Evolutionary conservation across 2,797 vertebrate species (phyloP).

Genomic region (Sciurus vulgaris): DNA sequence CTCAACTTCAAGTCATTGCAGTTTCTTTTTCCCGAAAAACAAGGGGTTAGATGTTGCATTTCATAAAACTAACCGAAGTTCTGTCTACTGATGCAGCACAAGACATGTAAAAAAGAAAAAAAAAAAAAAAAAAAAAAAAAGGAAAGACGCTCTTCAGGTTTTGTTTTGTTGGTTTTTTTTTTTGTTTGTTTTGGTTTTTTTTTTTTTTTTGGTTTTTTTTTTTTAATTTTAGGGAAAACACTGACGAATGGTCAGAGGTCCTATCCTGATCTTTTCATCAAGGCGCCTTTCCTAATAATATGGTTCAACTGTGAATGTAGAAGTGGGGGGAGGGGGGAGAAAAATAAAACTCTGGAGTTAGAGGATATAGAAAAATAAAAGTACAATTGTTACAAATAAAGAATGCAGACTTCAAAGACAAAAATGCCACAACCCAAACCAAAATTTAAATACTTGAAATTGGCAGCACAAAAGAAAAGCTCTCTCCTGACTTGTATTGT

Average conservation of each 20-base stretch:
- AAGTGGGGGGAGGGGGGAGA: conserved; percentile 77
- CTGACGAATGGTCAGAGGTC: conserved; percentile 89
- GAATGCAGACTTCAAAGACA: conserved; percentile 83
- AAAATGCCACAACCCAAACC: conserved; percentile 71
- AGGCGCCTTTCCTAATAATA: conserved; percentile 89
- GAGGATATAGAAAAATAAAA: conserved; percentile 84
- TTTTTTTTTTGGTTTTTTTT: conserved; percentile 45
- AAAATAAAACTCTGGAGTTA: conserved; percentile 80
- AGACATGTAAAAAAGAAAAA: conserved; percentile 79
- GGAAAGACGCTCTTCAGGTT: conserved; percentile 88
- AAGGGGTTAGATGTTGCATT: conserved; percentile 89
- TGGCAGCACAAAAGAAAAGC: conserved; percentile 86
- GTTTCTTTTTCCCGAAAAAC: conserved; percentile 87
- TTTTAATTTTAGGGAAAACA: conserved; percentile 87
- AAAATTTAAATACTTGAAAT: conserved; percentile 84
- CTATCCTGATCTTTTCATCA: conserved; percentile 84
- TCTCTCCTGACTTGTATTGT: conserved; percentile 87
- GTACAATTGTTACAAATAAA: conserved; percentile 80
- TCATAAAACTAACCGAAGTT: conserved; percentile 88
- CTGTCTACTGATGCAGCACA: conserved; percentile 89
- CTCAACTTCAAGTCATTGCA: conserved; percentile 91
- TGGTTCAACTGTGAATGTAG: conserved; percentile 91
- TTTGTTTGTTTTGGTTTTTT: conserved; percentile 58
- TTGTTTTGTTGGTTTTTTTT: conserved; percentile 73
- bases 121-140: conserved; percentile 58